These are phyloP conservation scores for Apodemia mormo DNA, from an alignment of 2,888 invertebrate species.

Conservation along the genomic window DNA sequence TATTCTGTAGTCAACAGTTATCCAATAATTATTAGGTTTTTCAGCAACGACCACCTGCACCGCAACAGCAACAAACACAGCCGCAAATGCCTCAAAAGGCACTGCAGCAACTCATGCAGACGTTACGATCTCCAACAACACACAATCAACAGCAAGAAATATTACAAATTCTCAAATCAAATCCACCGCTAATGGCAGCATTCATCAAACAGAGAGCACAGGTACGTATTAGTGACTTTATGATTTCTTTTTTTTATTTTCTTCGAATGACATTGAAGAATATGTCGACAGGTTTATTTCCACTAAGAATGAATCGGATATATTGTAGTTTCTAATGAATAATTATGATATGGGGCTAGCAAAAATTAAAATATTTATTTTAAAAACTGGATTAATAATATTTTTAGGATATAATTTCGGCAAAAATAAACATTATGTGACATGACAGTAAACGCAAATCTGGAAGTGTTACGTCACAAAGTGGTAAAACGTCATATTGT, in stretches of 20 bases:
- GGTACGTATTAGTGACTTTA: conserved; percentile 53
- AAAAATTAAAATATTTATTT: too few species aligned
- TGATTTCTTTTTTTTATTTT: too few species aligned
- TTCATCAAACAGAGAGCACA: conserved; percentile 94
- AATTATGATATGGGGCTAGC: too few species aligned
- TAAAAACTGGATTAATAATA: too few species aligned
- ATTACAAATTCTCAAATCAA: conserved; percentile 93
- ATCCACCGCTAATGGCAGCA: conserved; percentile 97
- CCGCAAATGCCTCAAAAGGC: conserved; percentile 82
- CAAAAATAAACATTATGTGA: too few species aligned
- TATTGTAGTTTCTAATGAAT: too few species aligned
- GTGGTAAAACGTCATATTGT: too few species aligned
- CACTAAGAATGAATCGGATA: too few species aligned
- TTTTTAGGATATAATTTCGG: too few species aligned
- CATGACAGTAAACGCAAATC: too few species aligned
- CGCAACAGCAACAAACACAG: conserved; percentile 64
- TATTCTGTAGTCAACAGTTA: not conserved
- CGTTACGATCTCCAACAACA: conserved; percentile 93
- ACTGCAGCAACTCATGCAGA: conserved; percentile 93
- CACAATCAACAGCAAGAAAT: conserved; percentile 96
- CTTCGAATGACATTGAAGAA: not conserved
- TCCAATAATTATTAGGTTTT: conserved; percentile 10
- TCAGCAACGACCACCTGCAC: conserved; percentile 55
- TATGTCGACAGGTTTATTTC: not conserved
- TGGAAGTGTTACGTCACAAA: too few species aligned